Percentiles rank a stretch among this genome's conserved stretches.
phyloP scores from a whole-genome alignment of 2,888 invertebrate species.

The Osmoderma eremita region DNA sequence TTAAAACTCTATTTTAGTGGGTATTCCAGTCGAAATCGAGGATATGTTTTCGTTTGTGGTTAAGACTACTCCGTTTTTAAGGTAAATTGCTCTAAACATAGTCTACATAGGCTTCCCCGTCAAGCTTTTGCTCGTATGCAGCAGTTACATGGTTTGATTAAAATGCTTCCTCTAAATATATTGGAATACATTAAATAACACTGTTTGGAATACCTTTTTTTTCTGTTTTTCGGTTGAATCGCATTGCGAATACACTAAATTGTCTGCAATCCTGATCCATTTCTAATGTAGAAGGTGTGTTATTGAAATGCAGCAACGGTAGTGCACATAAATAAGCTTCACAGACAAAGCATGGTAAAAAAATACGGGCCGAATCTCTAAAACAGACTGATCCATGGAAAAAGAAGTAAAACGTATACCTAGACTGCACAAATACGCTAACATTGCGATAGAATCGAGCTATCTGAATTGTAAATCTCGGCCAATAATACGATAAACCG shows the following conservation, averaged over 20 bases:
- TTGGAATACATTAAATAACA: too few species aligned
- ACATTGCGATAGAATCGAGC: conserved; percentile 9
- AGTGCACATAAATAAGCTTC: conserved; percentile 8
- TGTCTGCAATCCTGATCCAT: not conserved
- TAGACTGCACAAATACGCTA: conserved; percentile 3
- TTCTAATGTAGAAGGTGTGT: not conserved
- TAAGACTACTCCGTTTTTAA: too few species aligned
- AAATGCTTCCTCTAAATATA: too few species aligned
- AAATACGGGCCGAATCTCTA: not conserved
- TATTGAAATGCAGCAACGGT: conserved; percentile 12
- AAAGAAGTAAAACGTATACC: conserved; percentile 8
- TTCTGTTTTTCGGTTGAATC: not conserved
- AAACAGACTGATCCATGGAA: conserved; percentile 8
- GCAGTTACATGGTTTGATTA: too few species aligned
- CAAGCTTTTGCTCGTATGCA: too few species aligned
- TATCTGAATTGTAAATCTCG: conserved; percentile 34
- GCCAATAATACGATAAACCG: conserved; percentile 31
- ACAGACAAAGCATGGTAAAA: not conserved
- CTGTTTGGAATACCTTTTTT: too few species aligned
- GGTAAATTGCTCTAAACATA: too few species aligned
- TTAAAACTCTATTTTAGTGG: too few species aligned
- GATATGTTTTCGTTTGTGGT: too few species aligned
- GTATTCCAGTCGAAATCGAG: too few species aligned
- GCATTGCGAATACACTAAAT: not conserved
- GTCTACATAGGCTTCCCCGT: too few species aligned